These are phyloP conservation scores for Hirtodrosophila alboralis DNA, from an alignment of 2,888 invertebrate species.

Conservation along the genomic window DNA sequence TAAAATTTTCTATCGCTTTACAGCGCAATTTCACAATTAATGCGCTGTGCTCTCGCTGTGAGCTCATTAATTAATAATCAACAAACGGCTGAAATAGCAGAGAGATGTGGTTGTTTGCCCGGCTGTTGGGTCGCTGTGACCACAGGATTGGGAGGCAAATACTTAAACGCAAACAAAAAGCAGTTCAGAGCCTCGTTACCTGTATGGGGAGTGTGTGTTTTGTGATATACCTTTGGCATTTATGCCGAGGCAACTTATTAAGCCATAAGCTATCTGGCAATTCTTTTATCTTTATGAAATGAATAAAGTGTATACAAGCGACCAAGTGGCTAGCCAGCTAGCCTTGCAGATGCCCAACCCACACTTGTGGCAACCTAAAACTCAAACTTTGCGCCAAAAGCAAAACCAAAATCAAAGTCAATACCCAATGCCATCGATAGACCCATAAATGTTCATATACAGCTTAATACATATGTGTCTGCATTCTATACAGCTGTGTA, in stretches of 20 bases:
- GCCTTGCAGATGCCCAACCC: conserved; percentile 1
- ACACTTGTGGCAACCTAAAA: conserved; percentile 18
- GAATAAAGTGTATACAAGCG: conserved; percentile 17
- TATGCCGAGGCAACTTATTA: conserved; percentile 65
- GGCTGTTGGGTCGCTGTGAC: conserved; percentile 1
- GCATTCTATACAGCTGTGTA: conserved; percentile 1
- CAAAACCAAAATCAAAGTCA: conserved; percentile 70
- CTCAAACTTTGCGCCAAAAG: conserved; percentile 43
- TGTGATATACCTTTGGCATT: conserved; percentile 58
- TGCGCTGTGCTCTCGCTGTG: conserved; percentile 8
- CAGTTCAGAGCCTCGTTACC: not conserved
- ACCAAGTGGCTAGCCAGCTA: too few relatives aligned
- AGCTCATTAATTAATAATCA: conserved; percentile 69
- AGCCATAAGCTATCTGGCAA: conserved; percentile 66
- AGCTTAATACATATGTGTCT: conserved; percentile 10
- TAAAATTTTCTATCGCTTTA: conserved; percentile 26
- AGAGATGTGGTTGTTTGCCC: not conserved
- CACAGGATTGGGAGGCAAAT: conserved; percentile 14
- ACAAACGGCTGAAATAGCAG: conserved; percentile 17
- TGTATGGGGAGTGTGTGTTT: conserved; percentile 24
- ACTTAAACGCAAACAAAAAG: conserved; percentile 3
- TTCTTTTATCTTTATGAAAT: conserved; percentile 48
- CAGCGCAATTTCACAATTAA: conserved; percentile 35
- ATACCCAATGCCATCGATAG: conserved; percentile 80
- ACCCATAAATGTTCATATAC: conserved; percentile 56